Evolutionary conservation across 1,140 invertebrate genomes (phyloP).

Genomic region (Dolichoris vasculosae): DNA sequence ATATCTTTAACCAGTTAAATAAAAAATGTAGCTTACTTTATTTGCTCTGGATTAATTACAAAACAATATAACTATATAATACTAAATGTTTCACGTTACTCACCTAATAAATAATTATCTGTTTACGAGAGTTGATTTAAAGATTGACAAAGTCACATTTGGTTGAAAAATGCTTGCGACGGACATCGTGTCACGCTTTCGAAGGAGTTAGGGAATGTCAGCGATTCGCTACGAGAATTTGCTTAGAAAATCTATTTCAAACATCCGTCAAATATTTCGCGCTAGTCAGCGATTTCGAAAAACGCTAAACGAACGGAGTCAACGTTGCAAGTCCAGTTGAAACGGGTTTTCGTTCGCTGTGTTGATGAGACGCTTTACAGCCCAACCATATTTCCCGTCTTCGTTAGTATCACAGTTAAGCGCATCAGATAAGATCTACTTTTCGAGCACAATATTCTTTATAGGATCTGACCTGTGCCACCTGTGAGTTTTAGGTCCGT

Average conservation of each 20-base stretch:
- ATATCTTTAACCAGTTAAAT: neutral
- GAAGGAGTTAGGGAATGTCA: neutral
- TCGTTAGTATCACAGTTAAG: conserved; percentile 17
- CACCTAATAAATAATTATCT: neutral
- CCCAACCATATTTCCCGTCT: neutral
- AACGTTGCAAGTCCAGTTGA: neutral
- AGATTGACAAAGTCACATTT: neutral
- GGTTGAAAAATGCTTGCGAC: neutral
- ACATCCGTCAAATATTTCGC: conserved; percentile 1
- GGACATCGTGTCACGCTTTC: neutral
- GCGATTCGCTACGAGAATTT: neutral
- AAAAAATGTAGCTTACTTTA: neutral
- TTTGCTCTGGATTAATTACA: neutral
- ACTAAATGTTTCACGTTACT: neutral
- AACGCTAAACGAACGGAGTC: neutral
- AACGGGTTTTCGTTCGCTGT: conserved; percentile 21
- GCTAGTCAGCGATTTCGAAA: neutral
- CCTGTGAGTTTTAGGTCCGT: neutral
- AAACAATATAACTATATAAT: neutral
- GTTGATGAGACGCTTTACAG: conserved; percentile 34
- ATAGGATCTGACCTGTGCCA: conserved; percentile 3
- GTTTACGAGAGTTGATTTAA: neutral
- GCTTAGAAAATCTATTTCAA: conserved; percentile 33
- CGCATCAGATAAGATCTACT: conserved; percentile 29
- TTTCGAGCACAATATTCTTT: conserved; percentile 21